Conservation (phyloP, 1,140 invertebrate genomes). For the Drosophila jambulina region DNA sequence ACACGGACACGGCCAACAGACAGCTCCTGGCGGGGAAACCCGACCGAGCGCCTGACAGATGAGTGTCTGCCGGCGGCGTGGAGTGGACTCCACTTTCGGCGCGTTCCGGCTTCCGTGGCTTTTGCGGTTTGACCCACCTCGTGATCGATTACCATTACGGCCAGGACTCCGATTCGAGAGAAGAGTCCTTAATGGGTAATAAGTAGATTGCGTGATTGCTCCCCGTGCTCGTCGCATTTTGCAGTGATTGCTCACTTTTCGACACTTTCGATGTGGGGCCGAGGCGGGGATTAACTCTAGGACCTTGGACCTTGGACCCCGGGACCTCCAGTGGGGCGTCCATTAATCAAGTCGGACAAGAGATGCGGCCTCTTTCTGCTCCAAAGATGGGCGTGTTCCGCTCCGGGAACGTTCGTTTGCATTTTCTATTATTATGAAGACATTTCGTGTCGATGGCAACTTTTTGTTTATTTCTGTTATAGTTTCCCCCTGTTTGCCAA, state of each 20-base stretch:
- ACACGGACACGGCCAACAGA: constrained; percentile 25
- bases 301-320: constrained; percentile 1
- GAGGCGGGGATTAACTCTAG: constrained; percentile 28
- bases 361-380: constrained; percentile 15
- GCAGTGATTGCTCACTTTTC: constrained; percentile 82
- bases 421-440: constrained; percentile 80
- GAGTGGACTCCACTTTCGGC: constrained; percentile 19
- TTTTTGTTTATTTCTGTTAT: constrained; percentile 55
- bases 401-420: constrained; percentile 54
- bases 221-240: constrained; percentile 66
- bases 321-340: constrained; percentile 37
- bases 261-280: constrained; percentile 58
- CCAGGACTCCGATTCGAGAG: constrained; percentile 27
- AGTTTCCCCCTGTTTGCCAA: constrained; percentile 64
- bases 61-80: constrained; percentile 34
- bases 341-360: constrained; percentile 77
- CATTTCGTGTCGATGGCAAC: constrained; percentile 68
- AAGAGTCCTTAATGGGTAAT: constrained; percentile 76
- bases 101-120: constrained; percentile 27
- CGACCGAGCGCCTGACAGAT: constrained; percentile 36
- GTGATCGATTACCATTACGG: constrained; percentile 66
- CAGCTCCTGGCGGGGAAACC: constrained; percentile 19
- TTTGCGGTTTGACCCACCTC: constrained; percentile 48
- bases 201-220: constrained; percentile 80
- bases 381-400: constrained; percentile 57